Base-by-base conservation (phyloP, 2,797 vertebrate species). In the Hyperoplus immaculatus region DNA sequence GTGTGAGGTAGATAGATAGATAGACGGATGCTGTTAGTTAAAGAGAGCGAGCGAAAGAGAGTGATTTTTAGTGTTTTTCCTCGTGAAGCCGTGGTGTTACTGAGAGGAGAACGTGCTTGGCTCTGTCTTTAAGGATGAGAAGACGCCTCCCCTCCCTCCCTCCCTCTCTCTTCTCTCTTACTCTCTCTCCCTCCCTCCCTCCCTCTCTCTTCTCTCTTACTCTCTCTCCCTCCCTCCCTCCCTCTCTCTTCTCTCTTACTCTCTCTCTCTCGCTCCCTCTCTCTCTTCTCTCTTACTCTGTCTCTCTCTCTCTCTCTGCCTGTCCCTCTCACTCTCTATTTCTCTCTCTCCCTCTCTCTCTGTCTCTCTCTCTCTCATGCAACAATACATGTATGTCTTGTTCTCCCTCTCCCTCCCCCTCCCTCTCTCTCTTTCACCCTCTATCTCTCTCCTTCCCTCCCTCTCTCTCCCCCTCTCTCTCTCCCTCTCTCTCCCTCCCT, bases 51-150 rank as follows among this genome's bases (percentile, higher is more conserved):
- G 76, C 69, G 85, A 69, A n/a, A 38, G 63, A 71, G 29, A 13
- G 49, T 5, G 10, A 21, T 4, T 8, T 15, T 39, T 39, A 65
- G 70, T 72, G 86, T 78, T 82, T 76, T 83, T 83, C 82, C 82
- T 86, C 78, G 78, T 78, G 81, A 81, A 81, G 82, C 82, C 85
- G 58, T 71, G 39, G 85, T 80, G 83, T 71, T 83, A 78, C 86
- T 89, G 93, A 91, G 87, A 63, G 69, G 76, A 83, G 47, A 65
- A 82, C 82, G 87, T 43, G 55, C 76, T 59, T 60, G 2, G 58
- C 72, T 87, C 83, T 2, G 86, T 90, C 88, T 94, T 91, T 89
- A 93, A 94, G 70, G 70, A 90, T 80, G 81, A 90, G 79, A 63
- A 75, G 75, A 78, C 73, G 76, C 85, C 75, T 79, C 79, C 77